Evolutionary conservation across 2,113 vertebrate species (phyloP).

Genomic region (Scartelaos histophorus): DNA sequence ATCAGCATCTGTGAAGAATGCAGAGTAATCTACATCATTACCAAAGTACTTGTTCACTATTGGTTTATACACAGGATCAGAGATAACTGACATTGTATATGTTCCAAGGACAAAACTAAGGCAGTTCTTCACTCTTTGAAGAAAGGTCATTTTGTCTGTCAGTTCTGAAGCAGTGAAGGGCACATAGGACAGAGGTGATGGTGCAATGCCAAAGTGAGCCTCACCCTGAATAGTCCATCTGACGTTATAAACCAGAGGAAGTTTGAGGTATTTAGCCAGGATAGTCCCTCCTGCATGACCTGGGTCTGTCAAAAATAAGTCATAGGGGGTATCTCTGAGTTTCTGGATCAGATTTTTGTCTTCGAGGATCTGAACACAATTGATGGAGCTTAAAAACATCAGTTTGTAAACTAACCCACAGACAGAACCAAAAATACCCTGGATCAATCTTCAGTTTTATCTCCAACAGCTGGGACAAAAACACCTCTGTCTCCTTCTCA

Average conservation of each 20-base stretch:
- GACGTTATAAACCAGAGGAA: slow-evolving; percentile 74
- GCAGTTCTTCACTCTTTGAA: slow-evolving; percentile 69
- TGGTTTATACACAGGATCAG: slow-evolving; percentile 61
- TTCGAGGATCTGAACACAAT: slow-evolving; percentile 63
- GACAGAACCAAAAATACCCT: slow-evolving; percentile 35
- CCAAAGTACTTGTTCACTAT: slow-evolving; percentile 68
- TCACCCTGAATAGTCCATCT: slow-evolving; percentile 76
- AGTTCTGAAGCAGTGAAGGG: slow-evolving; percentile 66
- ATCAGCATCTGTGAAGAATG: slow-evolving; percentile 67
- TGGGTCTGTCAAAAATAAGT: slow-evolving; percentile 73
- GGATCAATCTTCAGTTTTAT: slow-evolving; percentile 43
- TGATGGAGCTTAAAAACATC: no score
- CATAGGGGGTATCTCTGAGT: slow-evolving; percentile 62
- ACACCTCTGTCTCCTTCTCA: slow-evolving; percentile 37
- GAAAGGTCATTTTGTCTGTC: slow-evolving; percentile 75
- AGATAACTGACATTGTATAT: slow-evolving; percentile 9
- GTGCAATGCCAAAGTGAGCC: slow-evolving; percentile 70
- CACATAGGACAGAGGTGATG: slow-evolving; percentile 72
- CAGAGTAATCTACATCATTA: slow-evolving; percentile 62
- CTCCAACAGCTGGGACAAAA: slow-evolving; percentile 44
- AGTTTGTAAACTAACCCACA: no score
- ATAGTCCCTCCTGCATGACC: slow-evolving; percentile 59
- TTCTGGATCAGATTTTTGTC: slow-evolving; percentile 56
- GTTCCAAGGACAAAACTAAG: slow-evolving; percentile 38
- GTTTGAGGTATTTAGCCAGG: slow-evolving; percentile 63